Percentiles rank a stretch among this genome's conserved stretches.
phyloP scores from a whole-genome alignment of 2,888 invertebrate species.

The Lumbricus terrestris region DNA sequence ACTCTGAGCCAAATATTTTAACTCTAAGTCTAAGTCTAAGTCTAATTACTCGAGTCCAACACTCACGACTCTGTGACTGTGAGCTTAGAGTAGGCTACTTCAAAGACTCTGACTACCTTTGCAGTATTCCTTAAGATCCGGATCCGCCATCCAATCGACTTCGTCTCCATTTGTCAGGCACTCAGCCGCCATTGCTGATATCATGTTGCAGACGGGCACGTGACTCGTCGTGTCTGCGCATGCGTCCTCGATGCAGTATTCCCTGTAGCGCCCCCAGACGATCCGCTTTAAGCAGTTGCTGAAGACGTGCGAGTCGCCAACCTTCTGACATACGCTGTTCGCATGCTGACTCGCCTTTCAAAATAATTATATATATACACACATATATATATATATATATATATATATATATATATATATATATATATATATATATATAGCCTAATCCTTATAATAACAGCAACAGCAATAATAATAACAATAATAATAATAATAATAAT shows the following conservation, averaged over 20 bases:
- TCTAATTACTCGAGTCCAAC: too few relatives aligned
- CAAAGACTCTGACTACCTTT: slow-evolving; percentile 27
- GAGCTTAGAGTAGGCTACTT: background rate
- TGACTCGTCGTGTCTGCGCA: slow-evolving; percentile 29
- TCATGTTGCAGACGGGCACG: slow-evolving; percentile 63
- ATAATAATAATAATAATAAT: background rate
- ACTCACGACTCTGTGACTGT: too few relatives aligned
- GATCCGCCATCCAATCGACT: slow-evolving; percentile 70
- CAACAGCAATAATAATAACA: too few relatives aligned
- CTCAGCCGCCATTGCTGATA: slow-evolving; percentile 76
- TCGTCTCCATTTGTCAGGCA: slow-evolving; percentile 72
- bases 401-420: background rate
- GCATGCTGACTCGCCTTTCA: slow-evolving; percentile 30
- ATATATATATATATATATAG: too few relatives aligned
- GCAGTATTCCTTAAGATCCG: slow-evolving; percentile 28
- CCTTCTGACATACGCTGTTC: slow-evolving; percentile 19
- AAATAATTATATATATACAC: background rate
- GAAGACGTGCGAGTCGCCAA: slow-evolving; percentile 25
- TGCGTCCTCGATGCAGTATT: slow-evolving; percentile 30
- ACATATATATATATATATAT: background rate
- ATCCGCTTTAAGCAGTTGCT: slow-evolving; percentile 24
- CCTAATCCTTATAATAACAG: too few relatives aligned
- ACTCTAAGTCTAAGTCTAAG: background rate
- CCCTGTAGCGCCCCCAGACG: slow-evolving; percentile 26
- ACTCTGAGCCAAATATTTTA: background rate